These are phyloP conservation scores for Tragelaphus imberbis DNA, from an alignment of 2,113 vertebrate species.

Conservation along the genomic window DNA sequence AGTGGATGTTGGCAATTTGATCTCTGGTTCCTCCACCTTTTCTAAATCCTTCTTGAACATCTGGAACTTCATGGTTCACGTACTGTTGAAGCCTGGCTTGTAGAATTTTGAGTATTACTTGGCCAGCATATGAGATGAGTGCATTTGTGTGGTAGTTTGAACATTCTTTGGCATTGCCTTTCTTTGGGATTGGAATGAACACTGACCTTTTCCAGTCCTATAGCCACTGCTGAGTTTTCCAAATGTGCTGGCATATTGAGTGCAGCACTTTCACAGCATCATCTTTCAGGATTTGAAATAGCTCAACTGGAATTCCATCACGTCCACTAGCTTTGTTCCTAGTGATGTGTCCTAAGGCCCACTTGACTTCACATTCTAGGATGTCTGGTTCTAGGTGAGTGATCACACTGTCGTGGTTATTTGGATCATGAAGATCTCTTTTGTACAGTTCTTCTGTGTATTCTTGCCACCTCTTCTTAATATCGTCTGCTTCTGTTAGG, in stretches of 20 bases:
- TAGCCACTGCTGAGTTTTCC: background rate
- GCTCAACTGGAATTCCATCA: background rate
- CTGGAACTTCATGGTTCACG: background rate
- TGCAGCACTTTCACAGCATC: background rate
- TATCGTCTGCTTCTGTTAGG: background rate
- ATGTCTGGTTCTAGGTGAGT: background rate
- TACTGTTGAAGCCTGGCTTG: background rate
- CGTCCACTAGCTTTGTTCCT: background rate
- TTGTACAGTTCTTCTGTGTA: background rate
- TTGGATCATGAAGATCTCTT: background rate
- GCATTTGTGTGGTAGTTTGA: background rate
- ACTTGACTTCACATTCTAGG: background rate
- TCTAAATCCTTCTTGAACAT: background rate
- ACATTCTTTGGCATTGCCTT: background rate
- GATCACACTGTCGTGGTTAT: background rate
- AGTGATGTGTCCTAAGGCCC: background rate
- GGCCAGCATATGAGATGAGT: background rate
- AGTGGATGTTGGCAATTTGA: background rate
- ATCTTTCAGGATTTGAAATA: background rate
- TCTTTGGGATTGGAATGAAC: background rate
- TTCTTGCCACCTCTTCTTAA: background rate
- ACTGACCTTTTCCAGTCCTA: background rate
- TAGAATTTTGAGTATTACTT: background rate
- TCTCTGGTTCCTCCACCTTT: background rate
- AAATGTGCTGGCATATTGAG: background rate